Conservation (phyloP, 2,113 vertebrate genomes). For the Crotalus tigris region DNA sequence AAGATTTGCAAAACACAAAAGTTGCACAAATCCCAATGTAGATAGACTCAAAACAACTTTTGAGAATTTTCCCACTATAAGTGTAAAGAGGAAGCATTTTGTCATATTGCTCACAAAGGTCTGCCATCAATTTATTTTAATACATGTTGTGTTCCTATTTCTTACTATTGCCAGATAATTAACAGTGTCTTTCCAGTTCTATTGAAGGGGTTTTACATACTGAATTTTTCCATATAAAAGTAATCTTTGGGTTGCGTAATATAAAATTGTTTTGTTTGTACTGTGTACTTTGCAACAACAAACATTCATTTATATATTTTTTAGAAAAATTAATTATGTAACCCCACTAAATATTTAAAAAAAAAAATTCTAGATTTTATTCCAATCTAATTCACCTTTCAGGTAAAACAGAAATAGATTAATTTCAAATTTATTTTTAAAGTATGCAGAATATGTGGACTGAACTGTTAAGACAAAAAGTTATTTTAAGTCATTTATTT, state of each 20-base stretch:
- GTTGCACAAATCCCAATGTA: not conserved
- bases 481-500: not conserved
- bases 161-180: not conserved
- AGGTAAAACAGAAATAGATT: not conserved
- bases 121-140: not conserved
- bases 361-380: not conserved
- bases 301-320: not conserved
- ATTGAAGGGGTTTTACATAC: not conserved
- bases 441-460: not conserved
- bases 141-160: not conserved
- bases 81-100: not conserved
- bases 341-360: not conserved
- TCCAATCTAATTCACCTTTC: not conserved
- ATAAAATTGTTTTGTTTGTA: not conserved
- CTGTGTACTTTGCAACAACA: not conserved
- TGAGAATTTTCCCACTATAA: not conserved
- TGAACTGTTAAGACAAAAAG: not conserved
- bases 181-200: not conserved
- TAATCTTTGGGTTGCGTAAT: not conserved
- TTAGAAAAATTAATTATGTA: not conserved
- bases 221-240: not conserved
- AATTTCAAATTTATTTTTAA: not conserved
- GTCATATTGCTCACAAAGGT: not conserved
- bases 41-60: not conserved
- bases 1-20: slow-evolving; percentile 23